Percentiles rank a stretch among this genome's conserved stretches.
phyloP scores from a whole-genome alignment of 2,113 vertebrate species.

The Lepus americanus region DNA sequence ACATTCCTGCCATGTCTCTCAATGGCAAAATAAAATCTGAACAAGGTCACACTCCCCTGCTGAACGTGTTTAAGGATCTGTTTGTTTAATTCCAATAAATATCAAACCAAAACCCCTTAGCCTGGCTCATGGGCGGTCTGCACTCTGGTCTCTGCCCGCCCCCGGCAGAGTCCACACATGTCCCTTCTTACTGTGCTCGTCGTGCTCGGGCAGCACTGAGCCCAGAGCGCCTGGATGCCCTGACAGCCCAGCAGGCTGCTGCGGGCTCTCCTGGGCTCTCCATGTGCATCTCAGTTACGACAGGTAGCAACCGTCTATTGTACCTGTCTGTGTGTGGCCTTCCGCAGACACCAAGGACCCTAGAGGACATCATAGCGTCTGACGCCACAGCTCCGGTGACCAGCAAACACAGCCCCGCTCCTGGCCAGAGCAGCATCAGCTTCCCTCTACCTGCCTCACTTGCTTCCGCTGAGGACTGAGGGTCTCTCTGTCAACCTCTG shows the following conservation, averaged over 20 bases:
- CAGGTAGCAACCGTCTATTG: neutral
- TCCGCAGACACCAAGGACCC: neutral
- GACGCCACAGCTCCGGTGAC: neutral
- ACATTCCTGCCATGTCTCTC: neutral
- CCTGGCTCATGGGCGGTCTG: neutral
- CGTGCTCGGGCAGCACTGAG: neutral
- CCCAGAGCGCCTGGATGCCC: neutral
- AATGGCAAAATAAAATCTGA: neutral
- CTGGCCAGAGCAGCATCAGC: neutral
- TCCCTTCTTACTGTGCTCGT: neutral
- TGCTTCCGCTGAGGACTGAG: neutral
- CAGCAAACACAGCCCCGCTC: neutral
- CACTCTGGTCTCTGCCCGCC: neutral
- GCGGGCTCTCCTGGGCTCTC: neutral
- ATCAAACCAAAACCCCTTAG: neutral
- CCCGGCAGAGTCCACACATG: neutral
- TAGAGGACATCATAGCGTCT: neutral
- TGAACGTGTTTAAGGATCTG: neutral
- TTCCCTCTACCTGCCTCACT: neutral
- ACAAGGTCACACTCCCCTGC: neutral
- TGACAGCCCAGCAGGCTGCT: neutral
- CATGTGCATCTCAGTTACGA: neutral
- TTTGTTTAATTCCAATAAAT: neutral
- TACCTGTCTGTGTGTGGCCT: neutral
- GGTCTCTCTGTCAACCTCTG: neutral